These are phyloP conservation scores for Propsilocerus akamusi DNA, from an alignment of 1,140 invertebrate species.

Conservation along the genomic window DNA sequence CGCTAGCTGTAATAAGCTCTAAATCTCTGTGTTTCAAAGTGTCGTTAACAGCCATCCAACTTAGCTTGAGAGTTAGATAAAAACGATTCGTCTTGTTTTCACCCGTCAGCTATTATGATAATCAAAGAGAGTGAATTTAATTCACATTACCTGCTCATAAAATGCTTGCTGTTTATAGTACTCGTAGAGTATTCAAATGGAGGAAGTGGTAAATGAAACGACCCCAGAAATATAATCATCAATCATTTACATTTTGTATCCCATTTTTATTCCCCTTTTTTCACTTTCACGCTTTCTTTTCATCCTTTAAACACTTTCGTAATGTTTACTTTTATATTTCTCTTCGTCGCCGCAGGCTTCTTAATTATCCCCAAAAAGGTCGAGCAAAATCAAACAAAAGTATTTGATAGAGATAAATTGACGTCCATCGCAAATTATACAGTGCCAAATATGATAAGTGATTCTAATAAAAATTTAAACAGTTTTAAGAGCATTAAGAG, in stretches of 20 bases:
- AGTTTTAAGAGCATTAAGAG: not conserved
- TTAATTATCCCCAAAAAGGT: not conserved
- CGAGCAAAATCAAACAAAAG: not conserved
- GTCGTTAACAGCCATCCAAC: too few relatives aligned
- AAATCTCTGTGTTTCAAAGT: too few relatives aligned
- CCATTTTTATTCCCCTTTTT: not conserved
- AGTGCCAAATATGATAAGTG: slow-evolving; percentile 1
- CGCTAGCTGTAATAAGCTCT: too few relatives aligned
- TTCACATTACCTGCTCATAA: slow-evolving; percentile 3
- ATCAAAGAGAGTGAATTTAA: not conserved
- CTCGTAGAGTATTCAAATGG: slow-evolving; percentile 2
- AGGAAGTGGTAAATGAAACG: not conserved
- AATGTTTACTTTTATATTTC: too few relatives aligned
- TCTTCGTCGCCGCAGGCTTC: too few relatives aligned
- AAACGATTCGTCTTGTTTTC: too few relatives aligned
- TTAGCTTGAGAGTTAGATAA: too few relatives aligned
- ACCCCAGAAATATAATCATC: not conserved
- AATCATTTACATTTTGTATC: too few relatives aligned
- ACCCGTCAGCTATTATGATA: slow-evolving; percentile 1
- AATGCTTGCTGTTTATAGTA: not conserved
- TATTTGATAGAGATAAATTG: not conserved
- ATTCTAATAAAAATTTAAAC: slow-evolving; percentile 2
- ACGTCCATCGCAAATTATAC: not conserved
- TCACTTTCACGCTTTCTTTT: not conserved
- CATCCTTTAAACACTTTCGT: too few relatives aligned